Conservation (phyloP, 2,888 invertebrate species). For the Lithophane semibrunnea region DNA sequence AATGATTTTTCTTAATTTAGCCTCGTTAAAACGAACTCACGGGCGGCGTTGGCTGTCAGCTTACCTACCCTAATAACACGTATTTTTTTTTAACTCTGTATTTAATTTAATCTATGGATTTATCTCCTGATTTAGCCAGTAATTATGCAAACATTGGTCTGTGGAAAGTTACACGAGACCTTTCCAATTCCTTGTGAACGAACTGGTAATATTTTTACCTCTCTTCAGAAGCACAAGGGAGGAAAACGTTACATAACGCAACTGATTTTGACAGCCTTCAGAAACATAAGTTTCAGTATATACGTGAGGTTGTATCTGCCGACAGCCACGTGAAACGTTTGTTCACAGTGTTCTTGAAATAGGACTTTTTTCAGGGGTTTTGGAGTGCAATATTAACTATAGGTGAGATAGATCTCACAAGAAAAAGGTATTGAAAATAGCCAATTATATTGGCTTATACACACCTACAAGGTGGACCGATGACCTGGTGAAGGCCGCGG, state of each 20-base stretch:
- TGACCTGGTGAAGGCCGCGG: too few species aligned
- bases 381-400: too few species aligned
- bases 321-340: constrained; percentile 21
- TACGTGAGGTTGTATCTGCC: constrained; percentile 30
- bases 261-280: constrained; percentile 38
- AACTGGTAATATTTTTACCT: background rate
- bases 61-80: background rate
- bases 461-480: too few species aligned
- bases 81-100: background rate
- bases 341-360: background rate
- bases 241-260: background rate
- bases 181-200: background rate
- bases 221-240: background rate
- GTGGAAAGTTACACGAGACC: background rate
- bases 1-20: background rate
- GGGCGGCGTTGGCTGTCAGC: background rate
- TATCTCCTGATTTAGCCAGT: too few species aligned
- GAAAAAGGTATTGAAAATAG: too few species aligned
- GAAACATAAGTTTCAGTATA: background rate
- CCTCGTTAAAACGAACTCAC: background rate
- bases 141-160: background rate
- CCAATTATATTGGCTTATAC: too few species aligned
- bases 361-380: background rate
- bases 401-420: too few species aligned
- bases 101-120: background rate